Conservation (phyloP, 2,797 vertebrate genomes). For the Crax fasciolata region DNA sequence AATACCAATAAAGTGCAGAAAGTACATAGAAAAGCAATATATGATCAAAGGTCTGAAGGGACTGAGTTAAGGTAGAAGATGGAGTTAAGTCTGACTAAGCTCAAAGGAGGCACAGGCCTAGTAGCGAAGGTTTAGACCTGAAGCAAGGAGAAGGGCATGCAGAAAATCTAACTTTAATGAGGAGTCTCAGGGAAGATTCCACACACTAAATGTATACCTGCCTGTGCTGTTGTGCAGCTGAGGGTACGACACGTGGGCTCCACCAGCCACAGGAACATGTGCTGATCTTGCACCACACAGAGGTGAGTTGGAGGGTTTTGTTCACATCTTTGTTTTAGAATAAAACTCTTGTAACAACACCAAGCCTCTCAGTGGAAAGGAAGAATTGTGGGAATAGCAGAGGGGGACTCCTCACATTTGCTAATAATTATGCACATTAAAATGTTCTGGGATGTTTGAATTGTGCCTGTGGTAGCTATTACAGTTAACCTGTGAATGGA, state of each 20-base stretch:
- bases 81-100: neutral
- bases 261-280: neutral
- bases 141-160: neutral
- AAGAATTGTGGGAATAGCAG: slow-evolving; percentile 31
- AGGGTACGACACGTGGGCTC: neutral
- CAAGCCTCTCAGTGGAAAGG: neutral
- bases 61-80: neutral
- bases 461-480: slow-evolving; percentile 30
- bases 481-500: slow-evolving; percentile 41
- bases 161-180: neutral
- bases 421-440: neutral
- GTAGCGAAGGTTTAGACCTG: neutral
- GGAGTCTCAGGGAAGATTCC: neutral
- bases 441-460: slow-evolving; percentile 19
- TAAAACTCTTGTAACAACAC: slow-evolving; percentile 10
- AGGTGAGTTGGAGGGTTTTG: neutral
- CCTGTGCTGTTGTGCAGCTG: neutral
- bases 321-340: neutral
- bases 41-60: neutral
- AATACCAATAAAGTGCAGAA: slow-evolving; percentile 37
- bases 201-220: neutral
- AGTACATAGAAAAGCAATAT: slow-evolving; percentile 9
- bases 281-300: neutral
- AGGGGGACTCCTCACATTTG: slow-evolving; percentile 34
- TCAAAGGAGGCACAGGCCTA: neutral